Conservation (phyloP, 2,888 invertebrate species). For the Odiellus spinosus region DNA sequence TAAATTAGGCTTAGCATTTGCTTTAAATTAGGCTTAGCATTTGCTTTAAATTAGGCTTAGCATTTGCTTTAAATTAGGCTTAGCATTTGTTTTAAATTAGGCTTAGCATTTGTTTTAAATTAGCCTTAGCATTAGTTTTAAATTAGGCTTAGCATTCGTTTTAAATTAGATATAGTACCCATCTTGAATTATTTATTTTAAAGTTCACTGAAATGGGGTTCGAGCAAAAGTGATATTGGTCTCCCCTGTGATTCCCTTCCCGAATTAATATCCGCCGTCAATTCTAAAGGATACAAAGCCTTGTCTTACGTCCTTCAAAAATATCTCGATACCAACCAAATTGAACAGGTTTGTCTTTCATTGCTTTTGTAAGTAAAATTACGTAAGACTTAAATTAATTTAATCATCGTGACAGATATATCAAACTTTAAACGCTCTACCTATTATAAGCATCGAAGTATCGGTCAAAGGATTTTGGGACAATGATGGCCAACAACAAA, state of each 20-base stretch:
- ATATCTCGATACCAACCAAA: constrained; percentile 49
- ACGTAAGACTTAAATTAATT: too few relatives aligned
- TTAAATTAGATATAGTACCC: too few relatives aligned
- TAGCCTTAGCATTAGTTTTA: too few relatives aligned
- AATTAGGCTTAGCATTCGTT: too few relatives aligned
- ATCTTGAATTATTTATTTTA: too few relatives aligned
- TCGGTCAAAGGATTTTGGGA: constrained; percentile 38
- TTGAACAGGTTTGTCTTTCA: constrained; percentile 43
- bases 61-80: too few relatives aligned
- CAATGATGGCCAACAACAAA: background rate
- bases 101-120: too few relatives aligned
- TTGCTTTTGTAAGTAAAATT: background rate
- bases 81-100: too few relatives aligned
- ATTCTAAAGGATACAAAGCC: constrained; percentile 40
- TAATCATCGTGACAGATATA: constrained; percentile 13
- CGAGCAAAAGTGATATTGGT: constrained; percentile 1
- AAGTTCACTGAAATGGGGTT: too few relatives aligned
- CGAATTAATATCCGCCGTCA: constrained; percentile 39
- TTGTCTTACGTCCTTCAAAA: constrained; percentile 44
- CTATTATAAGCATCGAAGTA: constrained; percentile 43
- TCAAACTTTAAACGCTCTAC: constrained; percentile 39
- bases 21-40: too few relatives aligned
- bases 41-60: too few relatives aligned
- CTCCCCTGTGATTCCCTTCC: constrained; percentile 33
- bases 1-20: too few relatives aligned